phyloP scores from a whole-genome alignment of 1,140 invertebrate species.

The Triops cancriformis region DNA sequence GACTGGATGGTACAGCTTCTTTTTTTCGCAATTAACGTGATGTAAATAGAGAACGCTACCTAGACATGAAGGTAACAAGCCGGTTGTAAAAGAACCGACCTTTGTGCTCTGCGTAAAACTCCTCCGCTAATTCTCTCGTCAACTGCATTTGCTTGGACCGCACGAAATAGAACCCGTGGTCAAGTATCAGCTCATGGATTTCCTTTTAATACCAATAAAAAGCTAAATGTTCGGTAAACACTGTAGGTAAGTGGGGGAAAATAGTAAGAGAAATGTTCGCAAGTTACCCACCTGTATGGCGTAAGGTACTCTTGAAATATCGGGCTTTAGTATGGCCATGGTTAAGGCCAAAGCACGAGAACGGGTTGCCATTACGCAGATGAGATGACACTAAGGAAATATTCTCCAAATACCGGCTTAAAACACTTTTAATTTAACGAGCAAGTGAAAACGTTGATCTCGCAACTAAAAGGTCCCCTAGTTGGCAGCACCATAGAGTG shows the following conservation, averaged over 20 bases:
- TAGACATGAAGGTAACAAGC: conserved; percentile 73
- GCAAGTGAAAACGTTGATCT: background rate
- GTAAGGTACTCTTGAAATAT: conserved; percentile 23
- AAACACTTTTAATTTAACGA: too few species aligned
- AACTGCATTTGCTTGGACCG: conserved; percentile 55
- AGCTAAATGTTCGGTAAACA: conserved; percentile 31
- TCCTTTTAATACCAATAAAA: conserved; percentile 43
- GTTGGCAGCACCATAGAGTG: too few species aligned
- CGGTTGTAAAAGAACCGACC: conserved; percentile 81
- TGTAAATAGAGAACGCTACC: conserved; percentile 43
- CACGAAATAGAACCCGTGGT: conserved; percentile 66
- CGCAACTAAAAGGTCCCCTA: too few species aligned
- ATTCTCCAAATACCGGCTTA: too few species aligned
- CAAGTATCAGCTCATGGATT: conserved; percentile 57
- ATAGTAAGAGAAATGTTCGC: background rate
- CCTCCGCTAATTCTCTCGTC: conserved; percentile 52
- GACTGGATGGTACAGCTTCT: background rate
- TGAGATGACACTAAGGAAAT: background rate
- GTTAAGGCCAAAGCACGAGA: background rate
- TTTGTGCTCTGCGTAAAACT: conserved; percentile 76
- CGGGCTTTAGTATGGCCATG: conserved; percentile 28
- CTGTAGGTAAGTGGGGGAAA: conserved; percentile 17
- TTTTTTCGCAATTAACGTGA: background rate
- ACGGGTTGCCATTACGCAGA: background rate
- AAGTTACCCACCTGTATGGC: conserved; percentile 20